phyloP scores from a whole-genome alignment of 2,888 invertebrate genomes.

The Clanis bilineata region DNA sequence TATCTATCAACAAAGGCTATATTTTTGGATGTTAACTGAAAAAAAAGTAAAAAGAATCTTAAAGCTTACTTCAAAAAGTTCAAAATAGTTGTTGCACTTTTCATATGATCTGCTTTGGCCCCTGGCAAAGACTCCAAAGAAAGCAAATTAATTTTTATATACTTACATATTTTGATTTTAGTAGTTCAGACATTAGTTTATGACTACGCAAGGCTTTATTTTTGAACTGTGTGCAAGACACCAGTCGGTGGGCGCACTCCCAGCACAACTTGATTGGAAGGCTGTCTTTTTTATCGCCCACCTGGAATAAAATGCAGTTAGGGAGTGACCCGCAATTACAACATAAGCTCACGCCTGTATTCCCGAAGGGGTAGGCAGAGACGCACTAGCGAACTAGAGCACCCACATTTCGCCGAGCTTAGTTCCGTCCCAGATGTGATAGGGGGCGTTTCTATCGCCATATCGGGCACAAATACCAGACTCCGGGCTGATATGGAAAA shows the following conservation, averaged over 20 bases:
- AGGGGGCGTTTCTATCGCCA: no score
- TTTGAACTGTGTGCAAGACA: slow-evolving; percentile 10
- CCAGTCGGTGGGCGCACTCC: slow-evolving; percentile 15
- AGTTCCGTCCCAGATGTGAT: no score
- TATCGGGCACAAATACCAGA: no score
- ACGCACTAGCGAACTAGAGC: no score
- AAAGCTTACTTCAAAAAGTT: no score
- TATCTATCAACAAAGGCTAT: slow-evolving; percentile 11
- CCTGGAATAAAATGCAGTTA: background rate
- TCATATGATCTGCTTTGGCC: no score
- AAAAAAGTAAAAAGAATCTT: background rate
- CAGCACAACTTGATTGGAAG: slow-evolving; percentile 15
- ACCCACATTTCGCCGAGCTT: no score
- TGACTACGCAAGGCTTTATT: slow-evolving; percentile 13
- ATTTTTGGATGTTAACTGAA: slow-evolving; percentile 1
- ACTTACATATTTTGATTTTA: slow-evolving; percentile 10
- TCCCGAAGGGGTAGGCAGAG: no score
- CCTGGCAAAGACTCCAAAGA: background rate
- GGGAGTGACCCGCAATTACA: background rate
- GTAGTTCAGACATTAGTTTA: slow-evolving; percentile 2
- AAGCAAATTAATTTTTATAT: no score
- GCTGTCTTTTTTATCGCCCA: background rate
- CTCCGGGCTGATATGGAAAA: no score
- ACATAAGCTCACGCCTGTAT: background rate
- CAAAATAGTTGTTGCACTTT: no score